Conservation (phyloP, 2,113 vertebrate species). For the Anarrhichthys ocellatus region DNA sequence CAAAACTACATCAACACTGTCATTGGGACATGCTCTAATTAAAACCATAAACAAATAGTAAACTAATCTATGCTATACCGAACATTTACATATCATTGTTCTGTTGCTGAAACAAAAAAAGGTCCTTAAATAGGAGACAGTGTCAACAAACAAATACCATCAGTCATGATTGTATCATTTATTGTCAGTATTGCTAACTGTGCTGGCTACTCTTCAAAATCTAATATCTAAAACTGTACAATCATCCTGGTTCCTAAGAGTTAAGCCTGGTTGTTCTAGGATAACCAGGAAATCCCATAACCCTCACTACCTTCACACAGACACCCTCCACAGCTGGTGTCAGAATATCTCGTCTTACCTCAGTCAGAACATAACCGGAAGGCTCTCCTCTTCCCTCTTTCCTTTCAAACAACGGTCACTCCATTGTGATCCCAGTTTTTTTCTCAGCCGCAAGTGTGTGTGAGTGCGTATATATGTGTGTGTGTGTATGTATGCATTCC, state of each 20-base stretch:
- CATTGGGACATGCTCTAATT: neutral
- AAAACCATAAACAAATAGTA: neutral
- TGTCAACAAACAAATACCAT: neutral
- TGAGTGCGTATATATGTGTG: neutral
- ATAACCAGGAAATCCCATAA: constrained; percentile 21
- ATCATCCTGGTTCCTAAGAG: neutral
- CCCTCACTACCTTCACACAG: neutral
- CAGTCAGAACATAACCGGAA: constrained; percentile 1
- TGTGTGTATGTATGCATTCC: neutral
- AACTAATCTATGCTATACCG: neutral
- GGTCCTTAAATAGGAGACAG: neutral
- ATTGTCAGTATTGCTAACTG: neutral
- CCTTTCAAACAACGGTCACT: constrained; percentile 32
- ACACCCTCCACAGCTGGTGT: neutral
- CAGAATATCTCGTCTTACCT: constrained; percentile 62
- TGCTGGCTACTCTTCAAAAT: neutral
- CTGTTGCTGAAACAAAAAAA: neutral
- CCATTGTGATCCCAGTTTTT: constrained; percentile 36
- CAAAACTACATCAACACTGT: neutral
- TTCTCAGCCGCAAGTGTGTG: constrained; percentile 26
- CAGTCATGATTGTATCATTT: neutral
- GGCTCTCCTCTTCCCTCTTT: constrained; percentile 2
- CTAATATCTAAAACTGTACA: neutral
- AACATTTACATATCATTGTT: neutral
- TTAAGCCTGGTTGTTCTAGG: neutral